These are phyloP conservation scores for Periophthalmus modestus DNA, from an alignment of 2,113 vertebrate genomes.

Conservation along the genomic window DNA sequence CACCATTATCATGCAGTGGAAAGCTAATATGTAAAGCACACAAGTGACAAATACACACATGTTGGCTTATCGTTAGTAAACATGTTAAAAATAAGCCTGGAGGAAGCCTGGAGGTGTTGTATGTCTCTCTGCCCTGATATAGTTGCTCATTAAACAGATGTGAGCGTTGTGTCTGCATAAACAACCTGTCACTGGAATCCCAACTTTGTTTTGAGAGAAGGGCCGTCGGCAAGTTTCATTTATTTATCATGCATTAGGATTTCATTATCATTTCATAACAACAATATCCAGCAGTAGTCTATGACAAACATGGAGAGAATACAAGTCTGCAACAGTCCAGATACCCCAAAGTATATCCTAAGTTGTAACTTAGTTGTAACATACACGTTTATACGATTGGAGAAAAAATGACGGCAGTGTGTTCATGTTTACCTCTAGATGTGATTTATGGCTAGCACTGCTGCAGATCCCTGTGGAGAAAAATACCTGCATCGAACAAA, in stretches of 20 bases:
- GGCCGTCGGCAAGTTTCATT: background rate
- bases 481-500: slow-evolving; percentile 29
- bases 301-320: background rate
- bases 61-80: background rate
- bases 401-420: slow-evolving; percentile 1
- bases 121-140: background rate
- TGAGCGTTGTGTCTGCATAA: background rate
- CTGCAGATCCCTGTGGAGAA: slow-evolving; percentile 31
- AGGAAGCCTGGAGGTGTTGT: background rate
- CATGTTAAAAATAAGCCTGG: background rate
- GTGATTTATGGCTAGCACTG: slow-evolving; percentile 47
- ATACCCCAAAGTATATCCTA: background rate
- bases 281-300: background rate
- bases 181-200: background rate
- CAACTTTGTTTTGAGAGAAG: background rate
- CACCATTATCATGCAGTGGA: background rate
- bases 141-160: background rate
- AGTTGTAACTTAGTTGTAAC: background rate
- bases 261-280: background rate
- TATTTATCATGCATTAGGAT: background rate
- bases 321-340: background rate
- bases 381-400: background rate
- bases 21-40: background rate
- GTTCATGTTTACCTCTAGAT: slow-evolving; percentile 31
- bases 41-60: background rate